phyloP scores from a whole-genome alignment of 1,140 invertebrate species.

The Helicoverpa armigera region DNA sequence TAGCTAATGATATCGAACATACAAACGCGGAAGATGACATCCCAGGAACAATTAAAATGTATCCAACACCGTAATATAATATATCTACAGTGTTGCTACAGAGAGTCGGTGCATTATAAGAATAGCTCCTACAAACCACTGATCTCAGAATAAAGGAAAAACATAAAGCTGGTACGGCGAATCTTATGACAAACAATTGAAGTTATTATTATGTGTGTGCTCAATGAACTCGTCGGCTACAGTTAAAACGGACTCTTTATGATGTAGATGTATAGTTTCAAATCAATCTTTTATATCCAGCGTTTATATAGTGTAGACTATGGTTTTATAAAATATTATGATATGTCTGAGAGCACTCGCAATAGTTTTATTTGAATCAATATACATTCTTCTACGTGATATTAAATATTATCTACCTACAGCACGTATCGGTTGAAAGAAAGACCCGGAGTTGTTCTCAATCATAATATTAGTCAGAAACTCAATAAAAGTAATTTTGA shows the following conservation, averaged over 20 bases:
- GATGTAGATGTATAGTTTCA: not conserved
- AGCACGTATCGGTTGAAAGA: no score
- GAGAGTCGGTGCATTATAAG: not conserved
- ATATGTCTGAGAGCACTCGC: no score
- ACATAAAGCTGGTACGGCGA: conserved; percentile 21
- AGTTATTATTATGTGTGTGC: conserved; percentile 32
- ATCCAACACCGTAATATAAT: not conserved
- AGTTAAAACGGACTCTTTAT: not conserved
- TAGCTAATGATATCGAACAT: conserved; percentile 9
- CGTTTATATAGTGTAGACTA: not conserved
- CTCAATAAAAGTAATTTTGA: conserved; percentile 21
- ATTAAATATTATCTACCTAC: no score
- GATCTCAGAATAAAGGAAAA: conserved; percentile 30
- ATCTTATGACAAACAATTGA: conserved; percentile 35
- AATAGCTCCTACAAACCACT: not conserved
- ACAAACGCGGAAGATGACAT: conserved; percentile 20
- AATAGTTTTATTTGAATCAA: no score
- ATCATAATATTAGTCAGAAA: not conserved
- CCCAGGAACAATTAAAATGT: conserved; percentile 30
- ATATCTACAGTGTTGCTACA: not conserved
- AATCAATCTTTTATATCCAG: not conserved
- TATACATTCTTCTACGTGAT: no score
- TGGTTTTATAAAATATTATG: not conserved
- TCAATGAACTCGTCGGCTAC: conserved; percentile 2
- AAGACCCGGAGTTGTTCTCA: no score